These are phyloP conservation scores for Hemibagrus guttatus DNA, from an alignment of 2,797 vertebrate species.

Conservation along the genomic window DNA sequence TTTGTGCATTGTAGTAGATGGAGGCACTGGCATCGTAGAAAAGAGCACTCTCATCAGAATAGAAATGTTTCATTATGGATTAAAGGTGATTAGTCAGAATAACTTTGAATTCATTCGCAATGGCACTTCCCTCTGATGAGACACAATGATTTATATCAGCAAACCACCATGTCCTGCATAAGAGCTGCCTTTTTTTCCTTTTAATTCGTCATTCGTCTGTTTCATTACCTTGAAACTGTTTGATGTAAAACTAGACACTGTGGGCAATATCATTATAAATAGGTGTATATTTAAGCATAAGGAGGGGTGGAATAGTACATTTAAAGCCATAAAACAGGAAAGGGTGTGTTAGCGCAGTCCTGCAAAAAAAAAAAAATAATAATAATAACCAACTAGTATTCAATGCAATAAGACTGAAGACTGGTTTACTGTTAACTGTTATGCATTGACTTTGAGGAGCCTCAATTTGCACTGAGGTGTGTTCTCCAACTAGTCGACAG, in stretches of 20 bases:
- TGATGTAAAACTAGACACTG: neutral
- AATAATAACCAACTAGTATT: constrained; percentile 18
- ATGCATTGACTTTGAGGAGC: constrained; percentile 42
- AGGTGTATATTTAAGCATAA: neutral
- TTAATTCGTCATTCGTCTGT: neutral
- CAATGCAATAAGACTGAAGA: constrained; percentile 68
- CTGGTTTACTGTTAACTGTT: constrained; percentile 62
- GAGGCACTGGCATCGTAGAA: no score
- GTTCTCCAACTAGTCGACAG: neutral
- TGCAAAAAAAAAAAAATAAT: neutral
- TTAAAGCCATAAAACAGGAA: constrained; percentile 10
- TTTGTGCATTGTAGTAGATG: neutral
- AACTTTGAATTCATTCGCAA: neutral
- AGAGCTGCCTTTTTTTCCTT: neutral
- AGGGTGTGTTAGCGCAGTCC: neutral
- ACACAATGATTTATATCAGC: neutral
- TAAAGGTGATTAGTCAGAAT: neutral
- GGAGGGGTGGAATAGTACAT: neutral
- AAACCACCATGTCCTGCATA: neutral
- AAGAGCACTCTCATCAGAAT: neutral
- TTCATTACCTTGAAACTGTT: neutral
- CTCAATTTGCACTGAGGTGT: constrained; percentile 18
- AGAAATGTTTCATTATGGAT: neutral
- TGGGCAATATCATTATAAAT: constrained; percentile 8
- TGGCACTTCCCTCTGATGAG: neutral